Conservation (phyloP, 2,113 vertebrate genomes). For the Odocoileus hemionus region DNA sequence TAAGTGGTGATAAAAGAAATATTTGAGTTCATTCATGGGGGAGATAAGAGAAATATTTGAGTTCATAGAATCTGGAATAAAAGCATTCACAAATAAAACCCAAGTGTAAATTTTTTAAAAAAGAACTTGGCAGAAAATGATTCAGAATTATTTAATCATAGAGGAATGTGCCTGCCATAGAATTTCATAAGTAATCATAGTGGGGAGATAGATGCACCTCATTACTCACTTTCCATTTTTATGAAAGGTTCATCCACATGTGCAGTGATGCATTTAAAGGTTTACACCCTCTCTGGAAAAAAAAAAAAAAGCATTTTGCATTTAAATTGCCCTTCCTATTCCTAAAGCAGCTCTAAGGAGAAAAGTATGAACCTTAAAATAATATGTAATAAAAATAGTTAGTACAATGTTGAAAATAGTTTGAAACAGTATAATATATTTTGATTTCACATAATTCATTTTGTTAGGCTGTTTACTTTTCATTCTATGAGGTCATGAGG, state of each 20-base stretch:
- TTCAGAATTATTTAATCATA: slow-evolving; percentile 44
- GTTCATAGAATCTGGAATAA: neutral
- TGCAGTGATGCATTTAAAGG: slow-evolving; percentile 68
- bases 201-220: slow-evolving; percentile 64
- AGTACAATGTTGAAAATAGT: neutral
- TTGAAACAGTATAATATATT: neutral
- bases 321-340: slow-evolving; percentile 66
- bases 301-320: slow-evolving; percentile 65
- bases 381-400: neutral
- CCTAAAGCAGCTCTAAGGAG: slow-evolving; percentile 7
- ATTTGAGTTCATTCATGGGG: neutral
- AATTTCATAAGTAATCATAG: slow-evolving; percentile 62
- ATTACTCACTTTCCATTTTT: slow-evolving; percentile 72
- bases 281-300: slow-evolving; percentile 65
- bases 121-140: neutral
- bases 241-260: slow-evolving; percentile 66
- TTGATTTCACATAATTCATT: slow-evolving; percentile 35
- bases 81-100: slow-evolving; percentile 16
- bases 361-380: neutral
- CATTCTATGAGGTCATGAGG: neutral
- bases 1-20: neutral
- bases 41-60: neutral
- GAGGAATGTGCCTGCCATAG: slow-evolving; percentile 16
- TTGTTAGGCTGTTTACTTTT: neutral
- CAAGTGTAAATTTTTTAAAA: neutral